Conservation (phyloP, 2,113 vertebrate genomes). For the Pygoscelis antarcticus region DNA sequence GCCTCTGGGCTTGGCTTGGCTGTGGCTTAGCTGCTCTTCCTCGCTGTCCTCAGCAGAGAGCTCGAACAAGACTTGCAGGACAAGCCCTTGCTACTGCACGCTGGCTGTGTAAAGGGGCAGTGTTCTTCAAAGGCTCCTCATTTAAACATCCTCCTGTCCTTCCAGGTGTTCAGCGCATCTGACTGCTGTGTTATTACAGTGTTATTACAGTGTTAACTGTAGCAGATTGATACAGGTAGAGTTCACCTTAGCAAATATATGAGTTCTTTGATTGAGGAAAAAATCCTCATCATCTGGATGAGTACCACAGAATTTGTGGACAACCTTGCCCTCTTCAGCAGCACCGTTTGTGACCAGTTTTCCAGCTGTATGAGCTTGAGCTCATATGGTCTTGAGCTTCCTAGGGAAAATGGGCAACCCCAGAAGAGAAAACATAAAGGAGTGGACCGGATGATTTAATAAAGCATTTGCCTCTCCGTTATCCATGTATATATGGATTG, state of each 20-base stretch:
- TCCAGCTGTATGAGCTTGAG: background rate
- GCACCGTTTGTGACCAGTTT: background rate
- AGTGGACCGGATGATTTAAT: background rate
- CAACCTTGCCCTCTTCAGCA: background rate
- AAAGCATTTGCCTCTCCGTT: background rate
- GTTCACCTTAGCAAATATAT: background rate
- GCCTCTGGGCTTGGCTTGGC: background rate
- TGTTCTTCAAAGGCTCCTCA: background rate
- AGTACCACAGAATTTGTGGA: background rate
- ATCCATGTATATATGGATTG: background rate
- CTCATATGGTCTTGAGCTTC: background rate
- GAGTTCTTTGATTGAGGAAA: background rate
- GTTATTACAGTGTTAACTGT: background rate
- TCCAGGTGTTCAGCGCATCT: background rate
- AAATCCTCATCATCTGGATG: background rate
- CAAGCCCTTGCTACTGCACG: fast-evolving
- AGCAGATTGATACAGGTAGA: background rate
- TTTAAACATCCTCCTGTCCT: background rate
- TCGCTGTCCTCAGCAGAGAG: background rate
- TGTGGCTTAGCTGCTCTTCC: background rate
- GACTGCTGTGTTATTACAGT: background rate
- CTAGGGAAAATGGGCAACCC: background rate
- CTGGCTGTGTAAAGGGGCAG: background rate
- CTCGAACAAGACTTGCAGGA: background rate
- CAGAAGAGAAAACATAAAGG: background rate